Conservation (phyloP, 2,113 vertebrate species). For the Dicaeum eximium region DNA sequence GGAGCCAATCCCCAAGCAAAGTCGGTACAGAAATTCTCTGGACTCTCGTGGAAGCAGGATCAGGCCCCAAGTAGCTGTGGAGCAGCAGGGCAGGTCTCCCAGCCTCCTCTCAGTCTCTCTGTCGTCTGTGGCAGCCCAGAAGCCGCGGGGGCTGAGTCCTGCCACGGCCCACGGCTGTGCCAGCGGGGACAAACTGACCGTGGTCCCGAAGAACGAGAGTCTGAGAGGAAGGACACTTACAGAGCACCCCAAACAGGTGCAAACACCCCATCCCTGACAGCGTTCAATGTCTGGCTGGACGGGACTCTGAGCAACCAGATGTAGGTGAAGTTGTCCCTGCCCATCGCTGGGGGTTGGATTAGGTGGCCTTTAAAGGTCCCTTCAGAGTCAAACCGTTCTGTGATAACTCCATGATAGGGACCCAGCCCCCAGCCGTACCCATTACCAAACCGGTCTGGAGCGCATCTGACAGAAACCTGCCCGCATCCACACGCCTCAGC, state of each 20-base stretch:
- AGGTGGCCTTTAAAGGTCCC: not conserved
- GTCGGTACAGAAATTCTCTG: not conserved
- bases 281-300: not conserved
- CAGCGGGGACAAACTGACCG: not conserved
- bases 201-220: not conserved
- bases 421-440: not conserved
- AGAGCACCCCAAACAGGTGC: not conserved
- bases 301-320: not conserved
- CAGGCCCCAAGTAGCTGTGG: not conserved
- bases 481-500: slow-evolving; percentile 30
- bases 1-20: not conserved
- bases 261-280: not conserved
- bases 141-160: not conserved
- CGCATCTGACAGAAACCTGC: slow-evolving; percentile 19
- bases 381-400: not conserved
- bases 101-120: not conserved
- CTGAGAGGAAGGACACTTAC: not conserved
- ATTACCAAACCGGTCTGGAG: slow-evolving; percentile 10
- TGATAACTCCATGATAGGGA: not conserved
- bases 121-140: not conserved
- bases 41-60: not conserved
- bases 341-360: not conserved
- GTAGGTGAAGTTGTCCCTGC: not conserved
- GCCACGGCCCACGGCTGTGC: not conserved
- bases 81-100: not conserved